Conservation (phyloP, 2,888 invertebrate genomes). For the Rhynchonema sp. region DNA sequence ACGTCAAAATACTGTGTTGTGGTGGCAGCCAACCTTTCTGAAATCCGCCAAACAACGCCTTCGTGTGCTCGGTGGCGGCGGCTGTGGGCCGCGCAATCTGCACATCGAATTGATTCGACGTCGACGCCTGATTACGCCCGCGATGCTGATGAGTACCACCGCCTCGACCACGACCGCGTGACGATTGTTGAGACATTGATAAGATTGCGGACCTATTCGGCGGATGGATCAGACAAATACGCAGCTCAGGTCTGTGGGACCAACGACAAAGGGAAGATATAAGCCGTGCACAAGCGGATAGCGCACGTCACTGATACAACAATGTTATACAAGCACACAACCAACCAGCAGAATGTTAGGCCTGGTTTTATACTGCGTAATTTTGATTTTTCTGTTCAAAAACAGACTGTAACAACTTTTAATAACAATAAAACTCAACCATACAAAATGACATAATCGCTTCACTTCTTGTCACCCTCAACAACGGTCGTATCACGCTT, state of each 20-base stretch:
- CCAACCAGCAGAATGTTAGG: too few relatives aligned
- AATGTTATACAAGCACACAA: too few relatives aligned
- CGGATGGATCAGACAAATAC: too few relatives aligned
- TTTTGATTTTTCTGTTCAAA: too few relatives aligned
- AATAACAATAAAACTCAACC: background rate
- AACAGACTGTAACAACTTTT: too few relatives aligned
- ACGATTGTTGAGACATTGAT: background rate
- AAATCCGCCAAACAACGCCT: background rate
- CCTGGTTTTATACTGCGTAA: too few relatives aligned
- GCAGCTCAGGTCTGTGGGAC: too few relatives aligned
- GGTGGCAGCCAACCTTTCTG: background rate
- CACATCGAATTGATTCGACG: background rate
- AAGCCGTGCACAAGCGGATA: too few relatives aligned
- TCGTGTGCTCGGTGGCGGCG: background rate
- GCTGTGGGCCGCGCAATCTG: background rate
- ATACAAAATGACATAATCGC: background rate
- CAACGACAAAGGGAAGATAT: too few relatives aligned
- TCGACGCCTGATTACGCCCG: background rate
- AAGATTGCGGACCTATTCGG: too few relatives aligned
- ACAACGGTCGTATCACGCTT: slow-evolving; percentile 11
- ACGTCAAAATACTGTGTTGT: background rate
- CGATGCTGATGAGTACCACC: background rate
- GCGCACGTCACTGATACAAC: too few relatives aligned
- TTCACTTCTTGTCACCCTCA: background rate
- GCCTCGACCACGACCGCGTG: background rate